Conservation (phyloP, 1,140 invertebrate species). For the Thaumetopoea pityocampa region DNA sequence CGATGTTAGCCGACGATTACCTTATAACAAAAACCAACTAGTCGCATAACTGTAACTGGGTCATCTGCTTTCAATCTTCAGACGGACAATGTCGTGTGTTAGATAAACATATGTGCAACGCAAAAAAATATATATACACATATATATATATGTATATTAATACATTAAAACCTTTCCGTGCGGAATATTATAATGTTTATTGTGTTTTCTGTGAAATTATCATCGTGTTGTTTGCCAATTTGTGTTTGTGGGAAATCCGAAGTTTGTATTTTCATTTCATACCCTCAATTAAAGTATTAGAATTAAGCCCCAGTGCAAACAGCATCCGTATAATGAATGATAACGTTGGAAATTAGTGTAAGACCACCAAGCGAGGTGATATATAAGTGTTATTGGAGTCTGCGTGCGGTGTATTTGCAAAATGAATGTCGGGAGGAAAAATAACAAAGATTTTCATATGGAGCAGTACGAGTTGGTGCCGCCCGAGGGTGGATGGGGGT, state of each 20-base stretch:
- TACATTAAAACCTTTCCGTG: not conserved
- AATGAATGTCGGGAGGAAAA: conserved; percentile 43
- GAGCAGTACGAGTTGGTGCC: conserved; percentile 66
- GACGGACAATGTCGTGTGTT: too few relatives aligned
- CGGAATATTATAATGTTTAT: too few relatives aligned
- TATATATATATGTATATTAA: not conserved
- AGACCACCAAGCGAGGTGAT: conserved; percentile 37
- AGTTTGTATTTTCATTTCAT: conserved; percentile 34
- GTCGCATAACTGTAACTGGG: too few relatives aligned
- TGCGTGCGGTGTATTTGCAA: too few relatives aligned
- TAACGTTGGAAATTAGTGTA: conserved; percentile 41
- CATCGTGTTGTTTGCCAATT: conserved; percentile 43
- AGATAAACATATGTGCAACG: not conserved
- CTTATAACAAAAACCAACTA: too few relatives aligned
- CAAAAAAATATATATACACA: not conserved
- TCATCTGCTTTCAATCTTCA: not conserved
- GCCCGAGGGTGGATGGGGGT: conserved; percentile 83
- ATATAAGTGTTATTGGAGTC: conserved; percentile 34
- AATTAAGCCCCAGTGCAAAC: conserved; percentile 42
- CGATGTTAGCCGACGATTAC: too few relatives aligned
- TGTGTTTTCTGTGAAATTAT: too few relatives aligned
- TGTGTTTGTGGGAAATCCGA: conserved; percentile 56
- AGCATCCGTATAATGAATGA: conserved; percentile 29
- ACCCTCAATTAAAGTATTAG: conserved; percentile 44
- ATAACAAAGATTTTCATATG: conserved; percentile 71